Conservation (phyloP, 1,140 invertebrate species). For the Trichoplusia ni region DNA sequence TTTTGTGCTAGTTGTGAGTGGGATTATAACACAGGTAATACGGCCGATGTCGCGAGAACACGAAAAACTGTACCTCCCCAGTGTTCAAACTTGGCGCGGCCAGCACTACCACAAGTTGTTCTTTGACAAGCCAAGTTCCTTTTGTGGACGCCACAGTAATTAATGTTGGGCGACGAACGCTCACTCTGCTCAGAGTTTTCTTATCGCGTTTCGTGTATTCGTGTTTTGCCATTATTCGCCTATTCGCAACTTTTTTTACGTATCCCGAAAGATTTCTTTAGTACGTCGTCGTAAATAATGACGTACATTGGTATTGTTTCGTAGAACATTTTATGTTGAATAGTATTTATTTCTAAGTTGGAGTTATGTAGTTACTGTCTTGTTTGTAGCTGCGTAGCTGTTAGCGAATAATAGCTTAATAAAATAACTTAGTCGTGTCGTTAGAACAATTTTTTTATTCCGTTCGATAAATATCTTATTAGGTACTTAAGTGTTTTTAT, state of each 20-base stretch:
- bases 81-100: conserved; percentile 35
- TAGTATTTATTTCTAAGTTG: conserved; percentile 30
- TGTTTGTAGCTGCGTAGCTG: not conserved
- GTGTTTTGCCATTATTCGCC: conserved; percentile 33
- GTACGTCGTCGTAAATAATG: conserved; percentile 36
- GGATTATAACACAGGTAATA: conserved; percentile 45
- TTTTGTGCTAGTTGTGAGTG: conserved; percentile 36
- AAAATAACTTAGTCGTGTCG: too few relatives aligned
- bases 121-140: conserved; percentile 47
- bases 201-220: conserved; percentile 40
- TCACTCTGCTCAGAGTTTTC: conserved; percentile 40
- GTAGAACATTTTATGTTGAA: conserved; percentile 26
- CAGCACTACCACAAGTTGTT: conserved; percentile 44
- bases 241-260: conserved; percentile 35
- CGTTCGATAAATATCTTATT: too few relatives aligned
- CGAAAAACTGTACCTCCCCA: conserved; percentile 33
- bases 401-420: too few relatives aligned
- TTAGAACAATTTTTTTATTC: too few relatives aligned
- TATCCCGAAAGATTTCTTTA: conserved; percentile 25
- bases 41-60: conserved; percentile 30
- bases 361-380: not conserved
- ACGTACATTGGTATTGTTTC: conserved; percentile 29
- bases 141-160: conserved; percentile 49
- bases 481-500: too few relatives aligned
- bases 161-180: conserved; percentile 45